phyloP scores from a whole-genome alignment of 2,888 invertebrate genomes.

The Eurytoma adleriae region DNA sequence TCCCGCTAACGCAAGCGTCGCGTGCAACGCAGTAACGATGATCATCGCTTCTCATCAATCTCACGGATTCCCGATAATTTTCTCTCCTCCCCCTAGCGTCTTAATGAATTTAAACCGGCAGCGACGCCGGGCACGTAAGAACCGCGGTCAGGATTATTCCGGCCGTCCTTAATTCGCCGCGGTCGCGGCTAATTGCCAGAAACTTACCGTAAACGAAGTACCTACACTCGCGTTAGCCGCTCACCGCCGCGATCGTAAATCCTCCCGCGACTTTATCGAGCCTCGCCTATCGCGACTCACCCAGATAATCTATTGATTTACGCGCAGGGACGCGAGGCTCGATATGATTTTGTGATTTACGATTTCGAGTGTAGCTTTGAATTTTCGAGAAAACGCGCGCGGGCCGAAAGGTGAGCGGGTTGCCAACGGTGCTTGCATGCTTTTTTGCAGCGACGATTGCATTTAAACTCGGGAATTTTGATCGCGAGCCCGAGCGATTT shows the following conservation, averaged over 20 bases:
- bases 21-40: conserved; percentile 3
- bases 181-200: conserved; percentile 36
- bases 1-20: conserved; percentile 3
- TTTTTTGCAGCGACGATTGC: background rate
- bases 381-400: background rate
- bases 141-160: background rate
- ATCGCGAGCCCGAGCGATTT: background rate
- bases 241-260: background rate
- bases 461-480: background rate
- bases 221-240: conserved; percentile 9
- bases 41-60: background rate
- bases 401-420: background rate
- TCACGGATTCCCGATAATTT: background rate
- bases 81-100: background rate
- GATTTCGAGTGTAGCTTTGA: background rate
- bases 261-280: conserved; percentile 4
- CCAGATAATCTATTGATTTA: conserved; percentile 31
- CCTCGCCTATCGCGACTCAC: background rate
- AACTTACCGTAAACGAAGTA: conserved; percentile 32
- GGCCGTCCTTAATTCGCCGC: background rate
- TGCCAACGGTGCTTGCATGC: background rate
- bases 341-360: conserved; percentile 5
- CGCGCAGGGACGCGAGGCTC: background rate
- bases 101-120: background rate
- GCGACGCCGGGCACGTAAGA: background rate